Percentiles rank a stretch among this genome's conserved stretches.
Evolutionary conservation across 2,113 vertebrate genomes (phyloP).

Genomic region (Xiphophorus couchianus): DNA sequence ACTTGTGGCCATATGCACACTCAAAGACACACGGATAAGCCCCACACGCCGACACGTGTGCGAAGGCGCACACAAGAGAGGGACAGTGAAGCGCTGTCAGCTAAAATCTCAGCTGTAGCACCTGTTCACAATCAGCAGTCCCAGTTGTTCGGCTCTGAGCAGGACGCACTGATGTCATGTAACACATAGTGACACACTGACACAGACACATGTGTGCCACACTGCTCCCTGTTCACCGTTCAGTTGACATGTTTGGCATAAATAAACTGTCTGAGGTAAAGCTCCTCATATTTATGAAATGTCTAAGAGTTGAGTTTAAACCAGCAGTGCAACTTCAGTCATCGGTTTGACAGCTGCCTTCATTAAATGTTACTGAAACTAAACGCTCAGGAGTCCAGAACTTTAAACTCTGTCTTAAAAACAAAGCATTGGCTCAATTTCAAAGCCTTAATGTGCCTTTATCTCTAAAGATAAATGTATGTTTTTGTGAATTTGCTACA

Average conservation of each 20-base stretch:
- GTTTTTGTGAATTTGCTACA: neutral
- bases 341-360: neutral
- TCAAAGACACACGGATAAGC: conserved; percentile 40
- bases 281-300: neutral
- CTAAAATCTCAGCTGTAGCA: conserved; percentile 56
- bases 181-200: conserved; percentile 17
- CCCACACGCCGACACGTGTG: conserved; percentile 48
- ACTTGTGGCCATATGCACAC: conserved; percentile 59
- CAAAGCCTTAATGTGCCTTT: neutral
- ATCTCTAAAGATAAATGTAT: neutral
- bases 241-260: conserved; percentile 21
- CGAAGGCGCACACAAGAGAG: conserved; percentile 11
- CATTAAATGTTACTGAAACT: neutral
- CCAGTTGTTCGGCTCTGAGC: conserved; percentile 62
- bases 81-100: conserved; percentile 38
- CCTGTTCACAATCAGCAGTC: conserved; percentile 59
- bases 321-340: neutral
- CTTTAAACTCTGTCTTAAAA: neutral
- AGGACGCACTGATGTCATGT: conserved; percentile 45
- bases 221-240: conserved; percentile 5
- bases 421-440: neutral
- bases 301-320: neutral
- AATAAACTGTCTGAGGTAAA: conserved; percentile 9
- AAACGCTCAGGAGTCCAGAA: neutral
- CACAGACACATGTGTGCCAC: conserved; percentile 26